Conservation (phyloP, 2,888 invertebrate genomes). For the Hofmannophila pseudospretella region DNA sequence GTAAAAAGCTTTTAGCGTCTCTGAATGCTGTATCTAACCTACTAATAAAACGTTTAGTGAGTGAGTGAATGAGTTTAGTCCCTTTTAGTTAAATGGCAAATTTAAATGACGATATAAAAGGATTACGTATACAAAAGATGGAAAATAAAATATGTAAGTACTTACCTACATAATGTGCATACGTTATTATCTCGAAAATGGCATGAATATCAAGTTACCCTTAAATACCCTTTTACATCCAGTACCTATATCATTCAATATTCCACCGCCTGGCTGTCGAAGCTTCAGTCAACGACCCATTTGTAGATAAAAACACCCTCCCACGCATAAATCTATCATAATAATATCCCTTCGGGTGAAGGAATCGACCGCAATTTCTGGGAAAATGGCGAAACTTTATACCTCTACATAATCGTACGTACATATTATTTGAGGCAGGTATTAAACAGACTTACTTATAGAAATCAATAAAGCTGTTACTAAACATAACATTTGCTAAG, state of each 20-base stretch:
- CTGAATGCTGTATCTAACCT: too few species aligned
- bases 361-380: constrained; percentile 1
- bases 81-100: too few species aligned
- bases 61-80: too few species aligned
- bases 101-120: too few species aligned
- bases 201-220: neutral
- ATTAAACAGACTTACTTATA: neutral
- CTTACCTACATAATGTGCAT: too few species aligned
- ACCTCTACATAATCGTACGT: too few species aligned
- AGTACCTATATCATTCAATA: constrained; percentile 23
- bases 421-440: constrained; percentile 1
- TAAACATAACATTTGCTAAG: constrained; percentile 4
- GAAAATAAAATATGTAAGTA: too few species aligned
- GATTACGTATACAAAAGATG: too few species aligned
- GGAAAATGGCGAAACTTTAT: neutral
- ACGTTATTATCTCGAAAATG: too few species aligned
- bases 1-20: too few species aligned
- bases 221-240: neutral
- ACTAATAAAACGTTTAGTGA: too few species aligned
- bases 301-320: constrained; percentile 37
- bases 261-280: constrained; percentile 16
- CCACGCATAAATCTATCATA: constrained; percentile 31
- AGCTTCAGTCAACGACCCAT: constrained; percentile 31
- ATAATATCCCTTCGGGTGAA: constrained; percentile 16
- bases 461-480: constrained; percentile 8